A percentile compares a stretch with the other conserved stretches of the same genome.
Evolutionary conservation across 2,888 invertebrate species (phyloP).

Genomic region (Herminia tarsipennalis): DNA sequence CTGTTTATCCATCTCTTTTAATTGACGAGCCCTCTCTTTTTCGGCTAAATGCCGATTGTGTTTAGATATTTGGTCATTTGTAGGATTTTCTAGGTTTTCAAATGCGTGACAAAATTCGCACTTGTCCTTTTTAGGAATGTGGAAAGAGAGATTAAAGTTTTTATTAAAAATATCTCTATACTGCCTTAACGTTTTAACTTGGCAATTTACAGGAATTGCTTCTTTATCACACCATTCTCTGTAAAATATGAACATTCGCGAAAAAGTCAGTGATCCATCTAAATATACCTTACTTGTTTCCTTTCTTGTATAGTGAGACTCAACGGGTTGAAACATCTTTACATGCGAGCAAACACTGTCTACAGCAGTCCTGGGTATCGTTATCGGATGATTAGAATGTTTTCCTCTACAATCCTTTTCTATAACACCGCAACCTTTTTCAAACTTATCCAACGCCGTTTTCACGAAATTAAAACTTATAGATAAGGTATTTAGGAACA

Average conservation of each 20-base stretch:
- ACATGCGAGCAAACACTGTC: slow-evolving; percentile 10
- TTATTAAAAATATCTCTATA: slow-evolving; percentile 14
- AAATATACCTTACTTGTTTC: slow-evolving; percentile 9
- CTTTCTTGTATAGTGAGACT: slow-evolving; percentile 5
- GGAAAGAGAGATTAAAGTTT: slow-evolving; percentile 8
- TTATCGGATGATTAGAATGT: slow-evolving; percentile 8
- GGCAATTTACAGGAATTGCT: slow-evolving; percentile 3
- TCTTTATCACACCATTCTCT: slow-evolving; percentile 15
- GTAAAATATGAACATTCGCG: slow-evolving; percentile 8
- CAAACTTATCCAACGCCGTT: slow-evolving; percentile 5
- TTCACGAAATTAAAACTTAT: slow-evolving; percentile 8
- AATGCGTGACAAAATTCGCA: slow-evolving; percentile 9
- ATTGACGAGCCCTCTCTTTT: slow-evolving; percentile 9
- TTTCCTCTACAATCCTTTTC: slow-evolving; percentile 10
- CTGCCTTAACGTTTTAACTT: slow-evolving; percentile 6
- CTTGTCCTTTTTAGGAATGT: slow-evolving; percentile 11
- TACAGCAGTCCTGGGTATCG: slow-evolving; percentile 1
- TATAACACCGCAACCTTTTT: slow-evolving; percentile 3
- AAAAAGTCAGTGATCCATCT: slow-evolving; percentile 9
- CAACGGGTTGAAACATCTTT: too few species aligned
- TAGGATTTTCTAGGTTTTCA: slow-evolving; percentile 12
- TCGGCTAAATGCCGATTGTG: slow-evolving; percentile 4
- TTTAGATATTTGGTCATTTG: slow-evolving; percentile 5
- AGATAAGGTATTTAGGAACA: slow-evolving; percentile 8
- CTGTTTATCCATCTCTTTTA: slow-evolving; percentile 12